A percentile compares a stretch with the other conserved stretches of the same genome.
Conservation (phyloP, 2,797 vertebrate genomes). For the Liasis olivaceus region DNA sequence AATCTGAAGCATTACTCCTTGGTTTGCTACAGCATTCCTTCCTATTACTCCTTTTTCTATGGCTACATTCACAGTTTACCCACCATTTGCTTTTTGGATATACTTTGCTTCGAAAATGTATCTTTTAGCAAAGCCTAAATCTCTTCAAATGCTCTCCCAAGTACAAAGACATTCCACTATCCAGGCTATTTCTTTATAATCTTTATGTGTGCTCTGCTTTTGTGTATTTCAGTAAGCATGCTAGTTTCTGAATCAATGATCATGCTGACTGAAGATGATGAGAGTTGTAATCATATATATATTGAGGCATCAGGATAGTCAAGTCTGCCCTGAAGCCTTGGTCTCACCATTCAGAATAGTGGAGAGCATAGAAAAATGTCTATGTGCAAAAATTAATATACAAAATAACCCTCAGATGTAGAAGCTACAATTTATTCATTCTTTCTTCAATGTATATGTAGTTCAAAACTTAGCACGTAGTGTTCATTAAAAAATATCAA, state of each 20-base stretch:
- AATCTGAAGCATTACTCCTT: too few species aligned
- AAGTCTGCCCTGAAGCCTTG: neutral
- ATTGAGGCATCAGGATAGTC: neutral
- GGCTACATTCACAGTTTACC: neutral
- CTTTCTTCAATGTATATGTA: neutral
- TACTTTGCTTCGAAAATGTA: neutral
- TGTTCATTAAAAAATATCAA: neutral
- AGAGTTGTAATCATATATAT: neutral
- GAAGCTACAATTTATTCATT: slow-evolving; percentile 20
- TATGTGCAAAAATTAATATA: neutral
- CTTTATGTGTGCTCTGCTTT: neutral
- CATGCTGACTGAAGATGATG: neutral
- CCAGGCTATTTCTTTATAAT: neutral
- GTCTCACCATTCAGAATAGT: slow-evolving; percentile 22
- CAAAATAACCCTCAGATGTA: neutral
- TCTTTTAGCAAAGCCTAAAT: neutral
- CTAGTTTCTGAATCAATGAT: neutral
- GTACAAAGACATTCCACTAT: neutral
- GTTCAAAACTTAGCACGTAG: neutral
- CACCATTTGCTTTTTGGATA: neutral
- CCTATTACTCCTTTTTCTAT: neutral
- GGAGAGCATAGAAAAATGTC: neutral
- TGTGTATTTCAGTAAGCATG: neutral
- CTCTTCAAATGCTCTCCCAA: neutral
- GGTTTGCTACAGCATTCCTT: neutral